phyloP scores from a whole-genome alignment of 2,797 vertebrate genomes.

The Pempheris klunzingeri region DNA sequence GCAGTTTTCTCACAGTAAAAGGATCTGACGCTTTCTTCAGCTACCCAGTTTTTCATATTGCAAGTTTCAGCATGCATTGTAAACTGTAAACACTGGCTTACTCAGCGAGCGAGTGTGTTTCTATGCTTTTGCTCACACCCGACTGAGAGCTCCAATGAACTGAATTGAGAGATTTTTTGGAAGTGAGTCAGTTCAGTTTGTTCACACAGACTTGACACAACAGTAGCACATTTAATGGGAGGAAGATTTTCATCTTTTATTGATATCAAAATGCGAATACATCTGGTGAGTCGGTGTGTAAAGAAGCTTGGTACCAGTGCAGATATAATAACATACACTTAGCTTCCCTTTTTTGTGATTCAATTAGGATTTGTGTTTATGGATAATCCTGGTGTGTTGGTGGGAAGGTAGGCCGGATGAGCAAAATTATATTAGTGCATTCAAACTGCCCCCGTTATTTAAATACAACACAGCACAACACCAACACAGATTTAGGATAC shows the following conservation, averaged over 20 bases:
- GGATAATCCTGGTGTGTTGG: background rate
- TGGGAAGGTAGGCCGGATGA: background rate
- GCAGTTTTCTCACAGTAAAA: no score
- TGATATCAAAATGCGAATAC: conserved; percentile 65
- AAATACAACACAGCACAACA: no score
- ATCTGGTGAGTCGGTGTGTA: conserved; percentile 15
- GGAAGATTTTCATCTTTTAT: conserved; percentile 70
- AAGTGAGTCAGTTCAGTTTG: no score
- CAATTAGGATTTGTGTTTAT: background rate
- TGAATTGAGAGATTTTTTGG: no score
- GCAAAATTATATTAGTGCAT: background rate
- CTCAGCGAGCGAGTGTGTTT: no score
- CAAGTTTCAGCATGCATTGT: no score
- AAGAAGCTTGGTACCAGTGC: background rate
- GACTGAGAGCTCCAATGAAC: no score
- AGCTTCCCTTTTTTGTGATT: conserved; percentile 8
- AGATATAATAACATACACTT: background rate
- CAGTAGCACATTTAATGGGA: conserved; percentile 58
- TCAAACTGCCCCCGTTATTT: background rate
- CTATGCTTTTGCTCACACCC: no score
- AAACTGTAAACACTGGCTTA: no score
- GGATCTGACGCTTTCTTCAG: no score
- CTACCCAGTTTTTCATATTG: no score
- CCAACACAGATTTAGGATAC: background rate
- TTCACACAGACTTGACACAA: no score